Percentiles rank a stretch among this genome's conserved stretches.
Conservation (phyloP, 2,113 vertebrate species). For the Rhinoderma darwinii region DNA sequence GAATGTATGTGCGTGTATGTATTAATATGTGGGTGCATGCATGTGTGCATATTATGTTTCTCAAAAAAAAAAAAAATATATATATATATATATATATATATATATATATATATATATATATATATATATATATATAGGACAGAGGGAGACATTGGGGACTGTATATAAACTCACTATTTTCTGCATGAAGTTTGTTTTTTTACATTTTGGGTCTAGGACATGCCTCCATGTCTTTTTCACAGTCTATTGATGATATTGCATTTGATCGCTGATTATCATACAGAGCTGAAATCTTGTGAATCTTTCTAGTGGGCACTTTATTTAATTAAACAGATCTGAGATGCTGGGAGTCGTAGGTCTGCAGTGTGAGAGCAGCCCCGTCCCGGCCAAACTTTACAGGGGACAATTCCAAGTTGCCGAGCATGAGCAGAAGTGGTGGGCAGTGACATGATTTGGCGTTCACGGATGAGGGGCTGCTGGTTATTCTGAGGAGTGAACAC, state of each 20-base stretch:
- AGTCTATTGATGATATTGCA: not conserved
- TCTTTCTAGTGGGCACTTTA: not conserved
- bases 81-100: not conserved
- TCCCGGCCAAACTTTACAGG: conserved; percentile 68
- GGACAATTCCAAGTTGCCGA: conserved; percentile 83
- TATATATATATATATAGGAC: not conserved
- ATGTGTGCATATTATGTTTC: too few relatives aligned
- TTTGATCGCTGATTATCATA: conserved; percentile 10
- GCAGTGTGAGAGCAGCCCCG: conserved; percentile 64
- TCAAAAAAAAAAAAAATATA: too few relatives aligned
- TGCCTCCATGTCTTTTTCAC: not conserved
- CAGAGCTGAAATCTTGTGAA: not conserved
- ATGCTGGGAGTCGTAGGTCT: not conserved
- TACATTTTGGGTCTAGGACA: not conserved
- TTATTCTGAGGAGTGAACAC: conserved; percentile 80
- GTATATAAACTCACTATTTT: too few relatives aligned
- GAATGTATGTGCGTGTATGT: too few relatives aligned
- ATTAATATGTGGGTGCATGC: too few relatives aligned
- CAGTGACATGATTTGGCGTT: conserved; percentile 87
- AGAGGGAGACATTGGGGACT: too few relatives aligned
- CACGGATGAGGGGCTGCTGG: conserved; percentile 87
- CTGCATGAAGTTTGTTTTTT: conserved; percentile 15
- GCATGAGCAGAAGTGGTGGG: conserved; percentile 79
- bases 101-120: not conserved
- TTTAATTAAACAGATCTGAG: not conserved